A percentile compares a stretch with the other conserved stretches of the same genome.
Evolutionary conservation across 2,888 invertebrate species (phyloP).

Genomic region (Tenthredo livida): DNA sequence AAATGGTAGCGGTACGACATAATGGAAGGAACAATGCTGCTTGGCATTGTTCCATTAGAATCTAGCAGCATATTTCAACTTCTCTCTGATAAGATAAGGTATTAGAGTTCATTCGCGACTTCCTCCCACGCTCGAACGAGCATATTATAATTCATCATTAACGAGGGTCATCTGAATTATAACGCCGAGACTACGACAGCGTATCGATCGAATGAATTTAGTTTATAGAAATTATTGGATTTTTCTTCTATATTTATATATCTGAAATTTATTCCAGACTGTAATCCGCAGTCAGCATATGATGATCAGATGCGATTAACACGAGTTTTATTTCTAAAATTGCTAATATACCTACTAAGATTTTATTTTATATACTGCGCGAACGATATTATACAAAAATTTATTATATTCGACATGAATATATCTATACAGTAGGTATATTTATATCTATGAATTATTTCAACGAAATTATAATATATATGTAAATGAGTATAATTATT

Average conservation of each 20-base stretch:
- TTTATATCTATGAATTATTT: constrained; percentile 6
- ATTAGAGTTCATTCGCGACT: constrained; percentile 12
- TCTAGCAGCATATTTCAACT: neutral
- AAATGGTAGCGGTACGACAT: constrained; percentile 1
- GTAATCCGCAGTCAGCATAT: neutral
- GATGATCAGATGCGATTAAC: neutral
- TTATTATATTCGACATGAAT: constrained; percentile 17
- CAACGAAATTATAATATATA: neutral
- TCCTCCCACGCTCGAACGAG: neutral
- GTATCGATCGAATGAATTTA: constrained; percentile 12
- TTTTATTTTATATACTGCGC: constrained; percentile 14
- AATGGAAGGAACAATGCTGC: neutral
- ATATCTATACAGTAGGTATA: constrained; percentile 25
- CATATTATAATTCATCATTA: neutral
- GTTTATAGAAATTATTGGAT: neutral
- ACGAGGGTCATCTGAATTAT: neutral
- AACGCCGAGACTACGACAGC: neutral
- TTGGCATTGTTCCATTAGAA: constrained; percentile 48
- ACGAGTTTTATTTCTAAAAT: constrained; percentile 1
- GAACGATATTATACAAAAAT: constrained; percentile 35
- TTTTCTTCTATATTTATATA: neutral
- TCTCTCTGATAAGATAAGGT: neutral
- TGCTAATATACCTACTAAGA: neutral
- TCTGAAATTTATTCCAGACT: neutral
- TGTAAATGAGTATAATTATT: neutral